phyloP scores from a whole-genome alignment of 2,797 vertebrate genomes.

The Enteromius fasciolatus region DNA sequence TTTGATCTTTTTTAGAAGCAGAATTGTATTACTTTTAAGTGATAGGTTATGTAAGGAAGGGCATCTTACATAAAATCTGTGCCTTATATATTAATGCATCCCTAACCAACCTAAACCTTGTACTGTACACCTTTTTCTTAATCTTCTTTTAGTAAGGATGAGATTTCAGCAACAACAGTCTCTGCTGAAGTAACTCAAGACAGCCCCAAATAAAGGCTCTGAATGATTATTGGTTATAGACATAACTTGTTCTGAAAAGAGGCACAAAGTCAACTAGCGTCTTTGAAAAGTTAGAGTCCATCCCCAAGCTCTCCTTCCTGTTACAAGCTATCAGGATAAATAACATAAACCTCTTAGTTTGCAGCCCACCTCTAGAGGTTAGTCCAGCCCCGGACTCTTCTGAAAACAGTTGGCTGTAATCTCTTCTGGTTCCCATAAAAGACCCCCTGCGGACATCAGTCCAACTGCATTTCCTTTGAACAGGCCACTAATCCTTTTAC shows the following conservation, averaged over 20 bases:
- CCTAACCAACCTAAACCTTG: not conserved
- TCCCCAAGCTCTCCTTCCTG: constrained; percentile 24
- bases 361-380: constrained; percentile 50
- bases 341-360: constrained; percentile 52
- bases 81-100: not conserved
- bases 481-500: constrained; percentile 77
- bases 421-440: constrained; percentile 70
- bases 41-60: not conserved
- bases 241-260: not conserved
- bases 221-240: not conserved
- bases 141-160: not conserved
- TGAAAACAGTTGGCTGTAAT: constrained; percentile 70
- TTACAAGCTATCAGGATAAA: constrained; percentile 40
- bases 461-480: constrained; percentile 78
- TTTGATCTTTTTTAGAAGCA: not conserved
- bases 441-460: constrained; percentile 66
- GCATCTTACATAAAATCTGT: not conserved
- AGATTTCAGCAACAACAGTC: not conserved
- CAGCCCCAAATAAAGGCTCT: not conserved
- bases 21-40: not conserved
- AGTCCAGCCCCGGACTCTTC: constrained; percentile 41
- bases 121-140: not conserved
- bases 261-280: constrained; percentile 28
- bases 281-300: constrained; percentile 50
- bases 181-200: not conserved